phyloP scores from a whole-genome alignment of 1,140 invertebrate species.

The Drosophila navojoa region DNA sequence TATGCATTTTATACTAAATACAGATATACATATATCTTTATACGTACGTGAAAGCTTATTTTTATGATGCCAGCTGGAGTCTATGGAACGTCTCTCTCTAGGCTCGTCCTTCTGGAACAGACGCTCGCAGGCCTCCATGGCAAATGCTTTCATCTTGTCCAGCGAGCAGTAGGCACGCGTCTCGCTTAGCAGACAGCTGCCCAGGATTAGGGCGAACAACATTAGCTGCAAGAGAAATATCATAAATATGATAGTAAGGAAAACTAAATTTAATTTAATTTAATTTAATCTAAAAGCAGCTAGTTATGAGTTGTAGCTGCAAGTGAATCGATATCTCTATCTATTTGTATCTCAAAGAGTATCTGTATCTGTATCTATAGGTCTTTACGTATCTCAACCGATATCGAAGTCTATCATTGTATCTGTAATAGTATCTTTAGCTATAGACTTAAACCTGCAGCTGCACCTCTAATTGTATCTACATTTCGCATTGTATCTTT shows the following conservation, averaged over 20 bases:
- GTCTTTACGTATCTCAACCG: no score
- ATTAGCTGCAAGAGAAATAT: constrained; percentile 43
- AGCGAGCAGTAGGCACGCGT: constrained; percentile 62
- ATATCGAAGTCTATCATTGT: no score
- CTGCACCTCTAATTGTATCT: no score
- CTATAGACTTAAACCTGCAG: no score
- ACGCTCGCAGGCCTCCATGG: constrained; percentile 76
- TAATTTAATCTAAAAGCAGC: no score
- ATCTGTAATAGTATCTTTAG: no score
- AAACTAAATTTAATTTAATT: constrained; percentile 29
- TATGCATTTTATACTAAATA: no score
- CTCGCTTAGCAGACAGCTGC: constrained; percentile 45
- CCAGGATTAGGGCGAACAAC: constrained; percentile 50
- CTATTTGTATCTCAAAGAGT: no score
- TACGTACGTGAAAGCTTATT: constrained; percentile 68
- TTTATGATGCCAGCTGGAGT: constrained; percentile 46
- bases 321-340: no score
- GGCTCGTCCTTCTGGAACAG: constrained; percentile 69
- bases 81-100: constrained; percentile 65
- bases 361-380: no score
- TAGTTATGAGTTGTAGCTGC: no score
- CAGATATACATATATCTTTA: constrained; percentile 1
- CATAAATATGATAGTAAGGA: background rate
- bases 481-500: no score
- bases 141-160: constrained; percentile 73